phyloP scores from a whole-genome alignment of 2,888 invertebrate genomes.

The Spodoptera littoralis region DNA sequence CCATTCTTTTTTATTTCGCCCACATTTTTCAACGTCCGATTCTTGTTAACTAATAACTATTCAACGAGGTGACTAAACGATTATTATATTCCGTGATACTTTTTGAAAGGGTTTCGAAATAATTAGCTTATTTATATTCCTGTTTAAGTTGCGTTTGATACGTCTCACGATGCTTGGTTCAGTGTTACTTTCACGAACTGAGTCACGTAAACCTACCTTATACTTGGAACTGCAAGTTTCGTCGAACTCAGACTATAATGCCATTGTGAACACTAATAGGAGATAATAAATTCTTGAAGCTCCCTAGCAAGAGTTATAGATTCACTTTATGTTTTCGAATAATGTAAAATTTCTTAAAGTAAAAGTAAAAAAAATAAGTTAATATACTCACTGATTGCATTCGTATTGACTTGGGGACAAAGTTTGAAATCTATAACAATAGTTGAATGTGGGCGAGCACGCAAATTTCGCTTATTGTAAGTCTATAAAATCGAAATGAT shows the following conservation, averaged over 20 bases:
- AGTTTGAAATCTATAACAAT: slow-evolving; percentile 34
- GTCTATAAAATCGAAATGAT: slow-evolving; percentile 18
- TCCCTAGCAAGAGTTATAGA: neutral
- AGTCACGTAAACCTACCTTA: slow-evolving; percentile 20
- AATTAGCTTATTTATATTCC: slow-evolving; percentile 48
- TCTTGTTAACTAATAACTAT: slow-evolving; percentile 39
- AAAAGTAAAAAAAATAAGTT: too few species aligned
- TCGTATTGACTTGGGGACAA: slow-evolving; percentile 27
- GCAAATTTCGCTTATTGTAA: slow-evolving; percentile 36
- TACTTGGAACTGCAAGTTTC: slow-evolving; percentile 8
- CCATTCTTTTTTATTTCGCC: slow-evolving; percentile 13
- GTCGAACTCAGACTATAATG: neutral
- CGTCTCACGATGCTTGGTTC: slow-evolving; percentile 27
- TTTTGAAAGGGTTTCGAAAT: slow-evolving; percentile 38
- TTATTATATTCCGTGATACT: slow-evolving; percentile 45
- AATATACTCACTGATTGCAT: neutral
- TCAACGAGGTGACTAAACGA: slow-evolving; percentile 48
- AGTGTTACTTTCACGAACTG: slow-evolving; percentile 19
- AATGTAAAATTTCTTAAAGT: too few species aligned
- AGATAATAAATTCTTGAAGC: neutral
- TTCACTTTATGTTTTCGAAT: too few species aligned
- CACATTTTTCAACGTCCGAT: slow-evolving; percentile 17
- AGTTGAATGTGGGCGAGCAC: slow-evolving; percentile 6
- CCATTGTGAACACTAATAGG: neutral
- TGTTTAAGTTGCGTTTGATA: slow-evolving; percentile 25